Evolutionary conservation across 2,888 invertebrate species (phyloP).

Genomic region (Crocallis elinguaria): DNA sequence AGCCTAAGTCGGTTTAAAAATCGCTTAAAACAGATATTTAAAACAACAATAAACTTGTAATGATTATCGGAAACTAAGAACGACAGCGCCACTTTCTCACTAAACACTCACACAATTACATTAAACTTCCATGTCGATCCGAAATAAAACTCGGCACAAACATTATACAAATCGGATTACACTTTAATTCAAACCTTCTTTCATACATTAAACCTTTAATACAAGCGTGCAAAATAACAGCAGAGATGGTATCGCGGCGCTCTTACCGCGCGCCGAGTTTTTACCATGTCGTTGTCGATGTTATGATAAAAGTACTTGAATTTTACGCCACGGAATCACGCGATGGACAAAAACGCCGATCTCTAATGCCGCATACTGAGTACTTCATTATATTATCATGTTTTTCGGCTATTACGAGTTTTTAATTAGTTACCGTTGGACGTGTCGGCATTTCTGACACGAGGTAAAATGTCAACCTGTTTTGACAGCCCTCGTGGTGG

Average conservation of each 20-base stretch:
- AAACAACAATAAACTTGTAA: too few species aligned
- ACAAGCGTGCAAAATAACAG: slow-evolving; percentile 27
- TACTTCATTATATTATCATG: slow-evolving; percentile 10
- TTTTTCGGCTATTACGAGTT: background rate
- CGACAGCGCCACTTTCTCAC: too few species aligned
- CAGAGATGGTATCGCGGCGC: slow-evolving; percentile 25
- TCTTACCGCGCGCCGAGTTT: slow-evolving; percentile 14
- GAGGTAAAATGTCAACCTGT: too few species aligned
- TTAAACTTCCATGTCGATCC: background rate
- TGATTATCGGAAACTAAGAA: too few species aligned
- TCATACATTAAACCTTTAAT: background rate
- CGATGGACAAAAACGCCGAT: slow-evolving; percentile 30
- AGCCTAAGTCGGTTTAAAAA: too few species aligned
- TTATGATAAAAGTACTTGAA: slow-evolving; percentile 38
- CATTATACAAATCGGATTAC: background rate
- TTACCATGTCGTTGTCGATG: slow-evolving; percentile 50
- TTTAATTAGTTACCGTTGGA: too few species aligned
- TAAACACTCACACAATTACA: background rate
- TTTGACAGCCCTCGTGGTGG: too few species aligned
- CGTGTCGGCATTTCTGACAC: too few species aligned
- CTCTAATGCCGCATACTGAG: slow-evolving; percentile 27
- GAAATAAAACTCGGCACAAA: background rate
- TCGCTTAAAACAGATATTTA: too few species aligned
- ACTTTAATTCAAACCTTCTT: background rate
- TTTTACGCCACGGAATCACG: slow-evolving; percentile 42